These are phyloP conservation scores for Dromaius novaehollandiae DNA, from an alignment of 2,113 vertebrate genomes.

Conservation along the genomic window DNA sequence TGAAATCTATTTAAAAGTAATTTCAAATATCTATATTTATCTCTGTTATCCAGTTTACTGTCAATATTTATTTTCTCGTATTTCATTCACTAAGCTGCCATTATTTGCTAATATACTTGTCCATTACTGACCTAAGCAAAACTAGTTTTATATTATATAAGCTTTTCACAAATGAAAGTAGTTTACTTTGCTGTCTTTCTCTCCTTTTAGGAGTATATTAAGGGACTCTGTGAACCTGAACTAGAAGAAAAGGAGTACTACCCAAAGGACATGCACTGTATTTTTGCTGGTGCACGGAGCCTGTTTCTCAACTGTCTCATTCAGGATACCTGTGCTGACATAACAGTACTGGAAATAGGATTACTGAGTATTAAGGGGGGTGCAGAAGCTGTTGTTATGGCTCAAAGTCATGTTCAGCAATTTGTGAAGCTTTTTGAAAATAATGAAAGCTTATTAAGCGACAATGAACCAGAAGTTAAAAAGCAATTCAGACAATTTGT, in stretches of 20 bases:
- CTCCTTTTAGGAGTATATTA: conserved; percentile 87
- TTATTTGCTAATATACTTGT: background rate
- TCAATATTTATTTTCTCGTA: background rate
- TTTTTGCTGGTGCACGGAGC: conserved; percentile 89
- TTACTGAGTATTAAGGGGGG: conserved; percentile 84
- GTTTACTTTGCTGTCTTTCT: background rate
- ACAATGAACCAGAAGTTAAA: conserved; percentile 87
- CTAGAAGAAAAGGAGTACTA: conserved; percentile 89
- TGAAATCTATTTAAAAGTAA: background rate
- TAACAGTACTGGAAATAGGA: conserved; percentile 86
- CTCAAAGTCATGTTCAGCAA: conserved; percentile 92
- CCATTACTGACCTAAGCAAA: background rate
- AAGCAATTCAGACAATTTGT: conserved; percentile 90
- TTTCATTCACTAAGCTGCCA: background rate
- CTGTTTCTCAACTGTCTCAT: conserved; percentile 91
- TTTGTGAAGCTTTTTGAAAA: conserved; percentile 92
- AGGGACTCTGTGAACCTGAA: conserved; percentile 95
- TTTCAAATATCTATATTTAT: background rate
- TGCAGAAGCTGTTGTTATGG: conserved; percentile 94
- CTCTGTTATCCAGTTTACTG: background rate
- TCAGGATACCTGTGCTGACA: conserved; percentile 91
- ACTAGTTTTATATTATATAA: background rate
- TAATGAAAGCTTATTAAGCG: conserved; percentile 81
- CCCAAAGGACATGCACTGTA: conserved; percentile 96
- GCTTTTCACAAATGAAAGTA: background rate